Evolutionary conservation across 2,797 vertebrate genomes (phyloP).

Genomic region (Neopelma chrysocephalum): DNA sequence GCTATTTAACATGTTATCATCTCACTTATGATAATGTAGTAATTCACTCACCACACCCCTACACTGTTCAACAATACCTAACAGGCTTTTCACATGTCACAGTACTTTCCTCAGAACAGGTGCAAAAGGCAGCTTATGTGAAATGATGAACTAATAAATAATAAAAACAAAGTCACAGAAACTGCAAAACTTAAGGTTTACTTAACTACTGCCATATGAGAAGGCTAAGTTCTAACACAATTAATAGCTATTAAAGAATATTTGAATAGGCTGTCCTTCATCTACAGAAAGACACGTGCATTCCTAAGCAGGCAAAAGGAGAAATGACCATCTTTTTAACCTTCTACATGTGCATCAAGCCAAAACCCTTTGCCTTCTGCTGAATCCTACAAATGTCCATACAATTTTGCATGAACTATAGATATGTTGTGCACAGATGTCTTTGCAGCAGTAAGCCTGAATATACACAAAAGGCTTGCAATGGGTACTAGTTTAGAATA

Average conservation of each 20-base stretch:
- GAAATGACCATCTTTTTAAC: neutral
- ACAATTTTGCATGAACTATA: neutral
- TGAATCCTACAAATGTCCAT: neutral
- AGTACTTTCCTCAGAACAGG: neutral
- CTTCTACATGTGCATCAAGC: neutral
- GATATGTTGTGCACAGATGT: neutral
- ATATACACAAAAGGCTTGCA: neutral
- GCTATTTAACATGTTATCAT: neutral
- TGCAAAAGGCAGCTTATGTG: neutral
- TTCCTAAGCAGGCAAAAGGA: neutral
- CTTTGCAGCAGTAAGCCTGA: neutral
- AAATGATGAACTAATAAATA: neutral
- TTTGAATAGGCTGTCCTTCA: neutral
- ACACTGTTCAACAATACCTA: neutral
- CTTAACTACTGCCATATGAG: neutral
- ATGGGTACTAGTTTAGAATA: neutral
- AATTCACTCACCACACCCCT: neutral
- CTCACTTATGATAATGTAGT: neutral
- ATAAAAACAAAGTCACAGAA: neutral
- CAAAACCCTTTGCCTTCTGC: neutral
- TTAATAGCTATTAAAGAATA: neutral
- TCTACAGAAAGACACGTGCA: neutral
- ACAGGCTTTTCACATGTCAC: neutral
- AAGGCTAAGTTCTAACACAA: neutral
- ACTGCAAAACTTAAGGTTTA: neutral